Base-by-base conservation (phyloP, 1,140 invertebrate species). In the Stegodyphus mimosarum region DNA sequence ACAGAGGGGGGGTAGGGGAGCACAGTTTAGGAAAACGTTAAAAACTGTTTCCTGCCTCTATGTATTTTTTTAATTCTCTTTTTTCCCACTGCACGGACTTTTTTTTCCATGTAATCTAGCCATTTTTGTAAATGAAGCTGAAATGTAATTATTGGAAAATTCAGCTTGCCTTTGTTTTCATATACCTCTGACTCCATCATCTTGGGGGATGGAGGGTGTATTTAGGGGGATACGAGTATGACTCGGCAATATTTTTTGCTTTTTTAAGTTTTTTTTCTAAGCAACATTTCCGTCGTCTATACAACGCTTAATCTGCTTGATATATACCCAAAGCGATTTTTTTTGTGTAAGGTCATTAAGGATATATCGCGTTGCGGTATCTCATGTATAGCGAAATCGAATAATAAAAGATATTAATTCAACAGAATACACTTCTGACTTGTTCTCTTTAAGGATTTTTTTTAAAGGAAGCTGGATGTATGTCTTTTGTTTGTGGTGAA, bases 361-460 rank as follows among this genome's bases (percentile, higher is more conserved):
- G 55, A 6, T 81, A 78, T 78, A 81, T 81, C 79, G 67, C 72
- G 64, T 48, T 18, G 63, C 15, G 50, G 81, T 83, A 83, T 83
- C 81, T 83, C 63, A n/a, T 13, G 55, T 6, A 50, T 64, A 10
- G 60, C 63, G 53, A 83, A 75, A 83, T 83, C 81, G 81, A 83
- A 83, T 83, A 83, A 83, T 83, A 83, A 83, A 75, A 83, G 81
- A 52, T 83, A 83, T 83, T 83, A 83, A 83, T 75, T 83, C 81
- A 69, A 75, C 81, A 83, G 69, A 83, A 83, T 70, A 74, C 71
- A 83, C 81, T 67, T 51, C 60, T 53, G 71, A 17, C n/a, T 55
- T 18, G 6, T 55, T 52, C 67, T 71, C 64, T 7, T 67, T 18
- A n/a, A 15, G 55, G 9, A 17, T 63, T 79, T 79, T 69, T 74